Evolutionary conservation across 2,113 vertebrate genomes (phyloP).

Genomic region (Eurypyga helias): DNA sequence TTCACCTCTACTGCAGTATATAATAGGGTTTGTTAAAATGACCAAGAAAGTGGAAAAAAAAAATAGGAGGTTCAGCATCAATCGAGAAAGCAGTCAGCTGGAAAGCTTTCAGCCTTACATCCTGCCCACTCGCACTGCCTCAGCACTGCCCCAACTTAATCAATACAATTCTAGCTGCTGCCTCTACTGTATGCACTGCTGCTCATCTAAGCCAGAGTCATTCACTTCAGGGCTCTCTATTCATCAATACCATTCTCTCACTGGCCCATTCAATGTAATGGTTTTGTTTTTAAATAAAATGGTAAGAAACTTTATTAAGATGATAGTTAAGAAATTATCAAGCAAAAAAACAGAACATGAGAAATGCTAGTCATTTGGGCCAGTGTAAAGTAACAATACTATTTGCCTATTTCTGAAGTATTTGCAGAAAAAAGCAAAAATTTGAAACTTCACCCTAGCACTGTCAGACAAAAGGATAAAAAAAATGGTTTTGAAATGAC

Average conservation of each 20-base stretch:
- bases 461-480: not conserved
- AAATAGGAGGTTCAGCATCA: not conserved
- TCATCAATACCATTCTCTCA: not conserved
- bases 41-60: not conserved
- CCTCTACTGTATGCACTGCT: not conserved
- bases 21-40: not conserved
- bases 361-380: not conserved
- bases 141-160: not conserved
- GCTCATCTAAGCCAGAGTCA: not conserved
- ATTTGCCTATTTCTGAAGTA: not conserved
- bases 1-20: not conserved
- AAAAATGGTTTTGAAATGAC: not conserved
- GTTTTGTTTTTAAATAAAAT: not conserved
- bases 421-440: not conserved
- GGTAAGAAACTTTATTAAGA: not conserved
- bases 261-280: not conserved
- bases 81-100: not conserved
- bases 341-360: not conserved
- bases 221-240: not conserved
- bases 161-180: not conserved
- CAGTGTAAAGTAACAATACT: not conserved
- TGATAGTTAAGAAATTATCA: not conserved
- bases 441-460: not conserved
- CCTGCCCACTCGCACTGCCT: not conserved
- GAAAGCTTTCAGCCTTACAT: conserved; percentile 33